Evolutionary conservation across 1,140 invertebrate species (phyloP), one percentile per base, ranked within the genome.

Genomic region (Pseudobourletiella spinata): DNA sequence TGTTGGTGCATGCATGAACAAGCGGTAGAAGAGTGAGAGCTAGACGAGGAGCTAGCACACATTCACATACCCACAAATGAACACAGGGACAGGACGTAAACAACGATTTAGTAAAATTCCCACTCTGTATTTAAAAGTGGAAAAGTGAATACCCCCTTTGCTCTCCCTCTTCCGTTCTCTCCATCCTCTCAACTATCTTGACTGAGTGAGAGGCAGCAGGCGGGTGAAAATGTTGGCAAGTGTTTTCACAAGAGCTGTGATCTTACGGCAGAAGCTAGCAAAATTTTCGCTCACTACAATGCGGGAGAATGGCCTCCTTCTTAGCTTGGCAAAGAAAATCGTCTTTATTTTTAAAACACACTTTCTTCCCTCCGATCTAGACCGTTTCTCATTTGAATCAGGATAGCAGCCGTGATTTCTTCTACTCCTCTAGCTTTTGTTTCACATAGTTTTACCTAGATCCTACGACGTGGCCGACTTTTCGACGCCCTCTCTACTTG

Each of bases 171-270:
- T n/a, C n/a, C n/a, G n/a, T n/a, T n/a, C n/a, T n/a, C n/a, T n/a
- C n/a, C n/a, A n/a, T n/a, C n/a, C n/a, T n/a, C 30, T 44, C 28
- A 24, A 62, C 60, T 48, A n/a, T 57, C 32, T 57, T 59, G 48
- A 20, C 50, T 48, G 6, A 28, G 4, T 56, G 52, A 32, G 8
- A 39, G 51, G 3, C 30, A 28, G 16, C 29, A 6, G 22, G 50
- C 42, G 24, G 64, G 55, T 18, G 57, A 43, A 51, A 51, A 51
- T 24, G 48, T 51, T 51, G 48, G 48, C 48, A 51, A 51, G 28
- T 25, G 44, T 51, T 51, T 51, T 51, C 22, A 26, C 24, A 24
- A 51, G 48, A 51, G 48, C 48, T 51, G 48, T 24, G 24, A 24
- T 51, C 48, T 51, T 25, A 51, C 48, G 48, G 48, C 15, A 25